Base-by-base conservation (phyloP, 2,797 vertebrate species). In the Phrynocephalus vlangalii region DNA sequence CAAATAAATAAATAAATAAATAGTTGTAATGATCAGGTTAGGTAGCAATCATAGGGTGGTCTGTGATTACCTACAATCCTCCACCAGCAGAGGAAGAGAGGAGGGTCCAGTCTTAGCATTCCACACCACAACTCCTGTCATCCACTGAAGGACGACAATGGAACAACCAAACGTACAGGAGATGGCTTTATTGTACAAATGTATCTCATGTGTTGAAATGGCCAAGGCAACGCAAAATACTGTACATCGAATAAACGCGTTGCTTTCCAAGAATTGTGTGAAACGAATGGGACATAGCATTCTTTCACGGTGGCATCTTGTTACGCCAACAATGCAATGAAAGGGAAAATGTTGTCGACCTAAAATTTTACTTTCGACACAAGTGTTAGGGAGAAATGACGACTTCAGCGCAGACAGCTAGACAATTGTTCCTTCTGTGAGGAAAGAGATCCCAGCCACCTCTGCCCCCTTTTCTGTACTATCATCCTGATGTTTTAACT, bases 261-360 rank as follows among this genome's bases (percentile, higher is more conserved):
- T 87, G 76, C 79, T 82, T 79, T 68, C 68, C 67, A 67, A 67
- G 15, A 28, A 15, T 73, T 13, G 60, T 66, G 0, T n/a, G 79
- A 52, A 85, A 86, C 75, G 82, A 56, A 22, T 0, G 1, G 48
- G 28, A 7, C 50, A 15, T 0, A 0, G 24, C 9, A 8, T 20
- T 67, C 26, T 50, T 48, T 18, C 38, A 24, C 22, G 20, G 2
- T 33, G 28, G 20, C 33, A 50, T 33, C 33, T 50, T 48, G 33
- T 30, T 67, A 44, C 44, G 7, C 24, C 26, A 71, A 70, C 33
- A 48, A 13, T 82, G 80, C 48, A 70, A 50, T 18, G 26, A 22
- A 20, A 24, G 56, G 26, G 26, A 28, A n/a, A 82, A 48, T 52
- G 70, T 71, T 50, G 28, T 28, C 20, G 67, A 15, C 81, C 9